phyloP scores from a whole-genome alignment of 2,888 invertebrate species.

The Cantharis lateralis region DNA sequence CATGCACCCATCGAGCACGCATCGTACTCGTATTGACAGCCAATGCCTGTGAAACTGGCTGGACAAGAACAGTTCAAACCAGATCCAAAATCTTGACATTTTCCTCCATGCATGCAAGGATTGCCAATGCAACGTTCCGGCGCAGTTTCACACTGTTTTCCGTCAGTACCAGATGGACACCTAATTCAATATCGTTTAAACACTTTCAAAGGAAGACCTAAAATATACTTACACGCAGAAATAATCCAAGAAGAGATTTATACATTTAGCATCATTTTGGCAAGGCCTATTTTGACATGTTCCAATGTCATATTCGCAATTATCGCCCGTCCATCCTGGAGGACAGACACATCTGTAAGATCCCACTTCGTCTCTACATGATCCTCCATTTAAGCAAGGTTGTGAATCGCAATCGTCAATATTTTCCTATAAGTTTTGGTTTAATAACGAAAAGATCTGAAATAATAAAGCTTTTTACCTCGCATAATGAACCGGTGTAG shows the following conservation, averaged over 20 bases:
- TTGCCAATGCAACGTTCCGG: slow-evolving; percentile 93
- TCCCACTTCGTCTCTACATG: slow-evolving; percentile 84
- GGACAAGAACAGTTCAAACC: slow-evolving; percentile 94
- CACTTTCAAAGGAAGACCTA: neutral
- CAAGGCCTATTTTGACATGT: slow-evolving; percentile 87
- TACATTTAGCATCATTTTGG: slow-evolving; percentile 90
- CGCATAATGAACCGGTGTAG: slow-evolving; percentile 82
- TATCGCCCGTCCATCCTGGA: slow-evolving; percentile 84
- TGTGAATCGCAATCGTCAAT: slow-evolving; percentile 84
- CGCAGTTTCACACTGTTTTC: slow-evolving; percentile 95
- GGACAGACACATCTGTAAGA: slow-evolving; percentile 81
- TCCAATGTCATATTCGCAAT: slow-evolving; percentile 87
- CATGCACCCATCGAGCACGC: slow-evolving; percentile 90
- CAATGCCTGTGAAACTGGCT: slow-evolving; percentile 76
- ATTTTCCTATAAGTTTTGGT: slow-evolving; percentile 59
- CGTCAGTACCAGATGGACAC: slow-evolving; percentile 93
- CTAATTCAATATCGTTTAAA: slow-evolving; percentile 52
- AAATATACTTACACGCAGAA: slow-evolving; percentile 78
- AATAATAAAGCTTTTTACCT: slow-evolving; percentile 53
- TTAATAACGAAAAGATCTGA: neutral
- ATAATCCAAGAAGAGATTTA: slow-evolving; percentile 89
- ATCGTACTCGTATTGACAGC: slow-evolving; percentile 92
- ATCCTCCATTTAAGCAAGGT: slow-evolving; percentile 88
- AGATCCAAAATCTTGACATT: slow-evolving; percentile 94
- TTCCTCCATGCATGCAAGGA: slow-evolving; percentile 95